Evolutionary conservation across 2,888 invertebrate species (phyloP), one percentile per base, ranked within the genome.

Genomic region (Brassicogethes aeneus): DNA sequence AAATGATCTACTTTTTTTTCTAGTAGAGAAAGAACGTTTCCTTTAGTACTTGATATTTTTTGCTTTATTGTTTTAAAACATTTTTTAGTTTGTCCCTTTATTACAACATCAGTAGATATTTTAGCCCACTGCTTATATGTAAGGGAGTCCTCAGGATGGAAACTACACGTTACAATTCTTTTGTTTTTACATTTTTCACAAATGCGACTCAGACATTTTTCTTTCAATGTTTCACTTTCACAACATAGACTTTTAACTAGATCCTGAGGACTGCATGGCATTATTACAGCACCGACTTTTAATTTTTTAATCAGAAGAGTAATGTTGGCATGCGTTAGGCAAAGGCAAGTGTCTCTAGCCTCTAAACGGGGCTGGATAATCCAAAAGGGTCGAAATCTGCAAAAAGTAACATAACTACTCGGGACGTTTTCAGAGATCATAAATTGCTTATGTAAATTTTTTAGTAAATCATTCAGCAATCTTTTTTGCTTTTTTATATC

Each of bases 81-180:
- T 23, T 23, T 23, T 23, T 23, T 23, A 10, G 23, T 23, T 23
- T 23, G 23, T 23, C 23, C 23, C 23, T 23, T 23, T 23, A 23
- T 23, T 23, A 23, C 23, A 23, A 23, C 23, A 23, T n/a, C n/a
- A n/a, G n/a, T 23, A 23, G 23, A 23, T 23, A 23, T 23, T 23
- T 23, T 23, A 23, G 23, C 10, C 23, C 23, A 23, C 10, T 23
- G 23, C 10, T 23, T 10, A 23, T 23, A 23, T 10, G 23, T 23
- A 23, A 23, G 23, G 23, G 23, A 23, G 23, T 23, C 10, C 23
- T 23, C 23, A 23, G 23, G 23, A 23, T 23, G 23, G 23, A 23
- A 23, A 23, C 23, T 23, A 10, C 23, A 23, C 23, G 23, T 23
- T 23, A 23, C 7, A 23, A 23, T 23, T 23, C 23, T 23, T 23